These are phyloP conservation scores for Dicyrtomina minuta DNA, from an alignment of 2,888 invertebrate genomes.

Conservation along the genomic window DNA sequence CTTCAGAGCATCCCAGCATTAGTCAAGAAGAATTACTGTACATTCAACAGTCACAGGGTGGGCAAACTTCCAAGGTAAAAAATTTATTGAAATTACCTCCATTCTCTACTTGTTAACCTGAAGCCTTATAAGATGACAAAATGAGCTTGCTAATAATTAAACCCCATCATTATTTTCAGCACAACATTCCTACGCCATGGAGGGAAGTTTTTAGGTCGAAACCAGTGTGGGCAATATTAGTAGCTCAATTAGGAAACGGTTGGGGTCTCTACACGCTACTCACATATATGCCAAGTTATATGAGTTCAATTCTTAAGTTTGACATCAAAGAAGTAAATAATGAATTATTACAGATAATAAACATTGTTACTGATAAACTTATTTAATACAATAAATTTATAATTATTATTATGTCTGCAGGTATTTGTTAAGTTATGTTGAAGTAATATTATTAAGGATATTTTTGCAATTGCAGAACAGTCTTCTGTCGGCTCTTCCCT, in stretches of 20 bases:
- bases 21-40: conserved; percentile 71
- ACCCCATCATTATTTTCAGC: conserved; percentile 1
- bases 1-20: conserved; percentile 72
- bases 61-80: conserved; percentile 56
- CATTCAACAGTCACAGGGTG: conserved; percentile 49
- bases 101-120: too few relatives aligned
- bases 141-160: too few relatives aligned
- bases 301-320: conserved; percentile 79
- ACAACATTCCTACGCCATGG: conserved; percentile 66
- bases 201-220: conserved; percentile 68
- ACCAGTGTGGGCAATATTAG: conserved; percentile 79
- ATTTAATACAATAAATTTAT: too few relatives aligned
- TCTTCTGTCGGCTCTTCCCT: conserved; percentile 66
- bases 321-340: conserved; percentile 70
- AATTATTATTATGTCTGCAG: too few relatives aligned
- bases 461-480: conserved; percentile 59
- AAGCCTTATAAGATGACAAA: too few relatives aligned
- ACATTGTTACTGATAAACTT: too few relatives aligned
- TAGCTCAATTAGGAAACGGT: conserved; percentile 78
- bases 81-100: too few relatives aligned
- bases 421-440: background rate
- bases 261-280: conserved; percentile 84
- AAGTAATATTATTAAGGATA: background rate
- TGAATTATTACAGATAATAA: too few relatives aligned
- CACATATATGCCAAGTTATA: conserved; percentile 78